Evolutionary conservation across 2,113 vertebrate genomes (phyloP).

Genomic region (Stegastes partitus): DNA sequence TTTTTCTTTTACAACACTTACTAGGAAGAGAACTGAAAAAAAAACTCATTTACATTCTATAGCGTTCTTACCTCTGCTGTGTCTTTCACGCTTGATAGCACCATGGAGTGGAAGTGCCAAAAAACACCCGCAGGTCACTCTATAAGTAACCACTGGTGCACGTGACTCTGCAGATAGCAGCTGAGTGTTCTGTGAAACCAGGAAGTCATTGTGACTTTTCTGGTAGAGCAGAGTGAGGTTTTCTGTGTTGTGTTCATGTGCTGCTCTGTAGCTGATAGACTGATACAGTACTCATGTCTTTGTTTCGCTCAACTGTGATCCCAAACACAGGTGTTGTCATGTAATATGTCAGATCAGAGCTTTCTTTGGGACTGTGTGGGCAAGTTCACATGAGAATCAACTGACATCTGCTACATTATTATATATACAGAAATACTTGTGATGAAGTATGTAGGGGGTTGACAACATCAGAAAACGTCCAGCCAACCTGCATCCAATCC

Average conservation of each 20-base stretch:
- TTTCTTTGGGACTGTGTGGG: not conserved
- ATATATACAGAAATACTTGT: too few relatives aligned
- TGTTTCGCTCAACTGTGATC: not conserved
- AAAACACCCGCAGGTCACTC: not conserved
- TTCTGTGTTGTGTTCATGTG: fast-evolving
- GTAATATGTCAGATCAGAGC: not conserved
- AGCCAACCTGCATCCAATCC: too few relatives aligned
- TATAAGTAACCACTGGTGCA: not conserved
- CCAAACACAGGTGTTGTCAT: not conserved
- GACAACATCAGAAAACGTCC: too few relatives aligned
- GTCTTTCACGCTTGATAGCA: constrained; percentile 3
- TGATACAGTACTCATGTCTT: not conserved
- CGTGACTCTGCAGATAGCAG: not conserved
- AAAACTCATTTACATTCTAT: not conserved
- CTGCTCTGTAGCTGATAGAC: not conserved
- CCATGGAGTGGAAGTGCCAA: not conserved
- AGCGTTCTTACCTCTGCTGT: constrained; percentile 63
- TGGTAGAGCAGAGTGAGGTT: not conserved
- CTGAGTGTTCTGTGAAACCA: constrained; percentile 50
- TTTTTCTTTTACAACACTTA: not conserved
- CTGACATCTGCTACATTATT: too few relatives aligned
- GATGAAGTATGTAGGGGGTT: too few relatives aligned
- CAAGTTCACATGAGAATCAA: too few relatives aligned
- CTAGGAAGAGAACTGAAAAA: not conserved
- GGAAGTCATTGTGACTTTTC: constrained; percentile 46